Evolutionary conservation across 2,797 vertebrate species (phyloP).

Genomic region (Eulemur coronatus): DNA sequence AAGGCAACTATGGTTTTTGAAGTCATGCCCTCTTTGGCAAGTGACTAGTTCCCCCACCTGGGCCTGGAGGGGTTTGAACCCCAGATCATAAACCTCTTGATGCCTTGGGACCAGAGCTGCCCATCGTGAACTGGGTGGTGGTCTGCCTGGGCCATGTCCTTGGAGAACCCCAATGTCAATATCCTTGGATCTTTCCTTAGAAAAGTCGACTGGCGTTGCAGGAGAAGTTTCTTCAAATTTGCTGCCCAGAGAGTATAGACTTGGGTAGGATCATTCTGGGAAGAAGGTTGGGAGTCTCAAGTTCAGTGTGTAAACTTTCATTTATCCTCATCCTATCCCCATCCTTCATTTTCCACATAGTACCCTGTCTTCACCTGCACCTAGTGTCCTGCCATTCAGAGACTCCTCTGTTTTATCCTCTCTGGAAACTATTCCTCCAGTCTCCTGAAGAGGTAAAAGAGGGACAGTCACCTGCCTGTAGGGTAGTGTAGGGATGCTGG

Average conservation of each 20-base stretch:
- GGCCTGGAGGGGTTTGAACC: not conserved
- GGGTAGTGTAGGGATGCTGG: not conserved
- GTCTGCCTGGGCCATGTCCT: not conserved
- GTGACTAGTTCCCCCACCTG: not conserved
- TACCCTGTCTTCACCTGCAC: not conserved
- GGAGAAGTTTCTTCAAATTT: not conserved
- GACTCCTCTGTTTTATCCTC: not conserved
- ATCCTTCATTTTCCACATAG: not conserved
- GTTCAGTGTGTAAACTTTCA: not conserved
- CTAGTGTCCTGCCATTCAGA: not conserved
- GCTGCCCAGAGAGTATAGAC: not conserved
- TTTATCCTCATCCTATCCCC: not conserved
- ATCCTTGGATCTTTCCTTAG: not conserved
- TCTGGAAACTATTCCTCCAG: not conserved
- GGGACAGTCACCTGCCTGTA: not conserved
- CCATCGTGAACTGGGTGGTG: not conserved
- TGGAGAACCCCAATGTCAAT: not conserved
- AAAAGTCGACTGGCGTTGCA: not conserved
- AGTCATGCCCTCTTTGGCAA: not conserved
- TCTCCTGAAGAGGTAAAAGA: not conserved
- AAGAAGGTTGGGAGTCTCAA: not conserved
- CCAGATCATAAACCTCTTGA: not conserved
- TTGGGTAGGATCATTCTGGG: not conserved
- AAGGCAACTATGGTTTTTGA: not conserved
- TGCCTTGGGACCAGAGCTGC: not conserved